A percentile compares a stretch with the other conserved stretches of the same genome.
phyloP scores from a whole-genome alignment of 2,888 invertebrate genomes.

The Zygothrica quintamaculata region DNA sequence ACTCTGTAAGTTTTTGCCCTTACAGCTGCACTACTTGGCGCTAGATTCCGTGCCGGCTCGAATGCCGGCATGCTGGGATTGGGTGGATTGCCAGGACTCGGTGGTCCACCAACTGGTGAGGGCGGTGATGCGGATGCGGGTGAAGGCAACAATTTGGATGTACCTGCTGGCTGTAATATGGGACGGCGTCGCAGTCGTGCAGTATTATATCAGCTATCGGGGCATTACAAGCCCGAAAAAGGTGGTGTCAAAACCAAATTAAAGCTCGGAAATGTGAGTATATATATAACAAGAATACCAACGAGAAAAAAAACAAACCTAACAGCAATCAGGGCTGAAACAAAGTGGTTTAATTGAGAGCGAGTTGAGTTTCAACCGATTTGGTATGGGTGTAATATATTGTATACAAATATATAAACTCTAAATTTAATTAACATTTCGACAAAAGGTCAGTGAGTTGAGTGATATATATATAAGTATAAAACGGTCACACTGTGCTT shows the following conservation, averaged over 20 bases:
- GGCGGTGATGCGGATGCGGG: slow-evolving; percentile 88
- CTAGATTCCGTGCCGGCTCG: slow-evolving; percentile 90
- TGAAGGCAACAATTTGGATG: slow-evolving; percentile 89
- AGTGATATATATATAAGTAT: too few relatives aligned
- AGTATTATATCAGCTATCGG: slow-evolving; percentile 97
- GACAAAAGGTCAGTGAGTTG: neutral
- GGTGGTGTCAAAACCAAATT: slow-evolving; percentile 92
- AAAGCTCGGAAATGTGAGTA: slow-evolving; percentile 96
- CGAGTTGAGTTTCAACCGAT: too few relatives aligned
- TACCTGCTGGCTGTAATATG: slow-evolving; percentile 94
- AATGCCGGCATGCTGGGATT: slow-evolving; percentile 90
- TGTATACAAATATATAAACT: too few relatives aligned
- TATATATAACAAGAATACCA: too few relatives aligned
- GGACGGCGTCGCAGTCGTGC: slow-evolving; percentile 96
- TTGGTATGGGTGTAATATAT: too few relatives aligned
- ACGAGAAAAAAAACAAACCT: too few relatives aligned
- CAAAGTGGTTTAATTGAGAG: neutral
- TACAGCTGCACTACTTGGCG: slow-evolving; percentile 92
- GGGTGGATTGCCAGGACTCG: slow-evolving; percentile 76
- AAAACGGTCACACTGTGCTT: slow-evolving; percentile 23
- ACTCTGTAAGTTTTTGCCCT: slow-evolving; percentile 84
- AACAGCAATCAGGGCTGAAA: slow-evolving; percentile 6
- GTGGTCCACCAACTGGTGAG: slow-evolving; percentile 58
- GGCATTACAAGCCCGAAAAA: slow-evolving; percentile 97
- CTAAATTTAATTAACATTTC: slow-evolving; percentile 35